These are phyloP conservation scores for Hyperoplus lanceolatus DNA, from an alignment of 2,797 vertebrate genomes.

Conservation along the genomic window DNA sequence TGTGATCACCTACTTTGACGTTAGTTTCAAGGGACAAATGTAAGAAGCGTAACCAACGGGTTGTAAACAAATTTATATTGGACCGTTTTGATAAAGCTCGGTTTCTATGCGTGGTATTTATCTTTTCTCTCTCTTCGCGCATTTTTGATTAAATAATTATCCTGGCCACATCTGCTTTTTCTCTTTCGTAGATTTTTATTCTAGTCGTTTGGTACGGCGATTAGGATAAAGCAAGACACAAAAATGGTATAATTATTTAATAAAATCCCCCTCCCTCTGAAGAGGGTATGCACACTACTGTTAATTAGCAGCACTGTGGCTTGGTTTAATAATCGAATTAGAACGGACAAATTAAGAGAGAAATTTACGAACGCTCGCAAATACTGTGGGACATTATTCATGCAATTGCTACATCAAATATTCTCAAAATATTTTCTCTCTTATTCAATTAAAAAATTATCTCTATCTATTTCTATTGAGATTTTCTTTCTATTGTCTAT, in stretches of 20 bases:
- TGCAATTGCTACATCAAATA: conserved; percentile 10
- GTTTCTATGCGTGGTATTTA: conserved; percentile 53
- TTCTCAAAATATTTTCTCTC: not conserved
- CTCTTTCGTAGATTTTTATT: conserved; percentile 55
- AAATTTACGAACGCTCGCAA: conserved; percentile 36
- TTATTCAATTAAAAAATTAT: too few relatives aligned
- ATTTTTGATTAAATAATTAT: conserved; percentile 81
- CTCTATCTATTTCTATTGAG: too few relatives aligned
- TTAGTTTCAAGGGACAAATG: conserved; percentile 33
- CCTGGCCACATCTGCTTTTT: conserved; percentile 46
- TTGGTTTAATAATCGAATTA: conserved; percentile 56
- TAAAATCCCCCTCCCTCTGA: conserved; percentile 60
- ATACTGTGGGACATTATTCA: conserved; percentile 10
- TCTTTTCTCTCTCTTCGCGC: conserved; percentile 39
- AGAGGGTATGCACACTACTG: conserved; percentile 53
- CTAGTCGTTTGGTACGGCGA: conserved; percentile 50
- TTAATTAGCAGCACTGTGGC: conserved; percentile 80
- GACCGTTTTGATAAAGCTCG: conserved; percentile 39
- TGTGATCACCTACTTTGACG: conserved; percentile 23
- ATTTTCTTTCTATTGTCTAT: not conserved
- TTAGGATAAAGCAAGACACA: conserved; percentile 69
- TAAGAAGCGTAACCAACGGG: conserved; percentile 35
- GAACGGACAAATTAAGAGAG: conserved; percentile 68
- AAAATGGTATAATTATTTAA: conserved; percentile 82
- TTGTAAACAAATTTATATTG: conserved; percentile 42